Conservation (phyloP, 2,113 vertebrate species). For the Etheostoma spectabile region DNA sequence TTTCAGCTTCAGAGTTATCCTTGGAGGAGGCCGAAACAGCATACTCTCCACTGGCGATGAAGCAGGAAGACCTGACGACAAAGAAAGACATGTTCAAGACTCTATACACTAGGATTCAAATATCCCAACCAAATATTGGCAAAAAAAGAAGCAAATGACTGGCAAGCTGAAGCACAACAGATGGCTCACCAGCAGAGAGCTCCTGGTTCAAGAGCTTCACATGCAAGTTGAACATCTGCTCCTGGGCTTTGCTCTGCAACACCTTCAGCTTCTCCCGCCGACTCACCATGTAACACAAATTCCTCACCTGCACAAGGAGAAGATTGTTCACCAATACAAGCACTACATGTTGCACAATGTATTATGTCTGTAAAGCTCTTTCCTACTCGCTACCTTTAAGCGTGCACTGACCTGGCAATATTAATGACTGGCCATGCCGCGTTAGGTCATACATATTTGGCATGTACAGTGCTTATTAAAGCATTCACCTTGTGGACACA, state of each 20-base stretch:
- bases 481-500: no score
- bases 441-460: no score
- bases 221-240: conserved; percentile 96
- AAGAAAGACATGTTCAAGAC: conserved; percentile 1
- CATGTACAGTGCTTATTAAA: no score
- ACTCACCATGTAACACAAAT: conserved; percentile 99
- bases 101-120: neutral
- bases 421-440: neutral
- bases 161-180: neutral
- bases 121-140: neutral
- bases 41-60: conserved; percentile 89
- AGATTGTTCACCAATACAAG: neutral
- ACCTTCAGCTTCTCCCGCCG: conserved; percentile 98
- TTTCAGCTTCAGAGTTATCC: conserved; percentile 97
- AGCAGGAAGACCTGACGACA: conserved; percentile 85
- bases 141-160: neutral
- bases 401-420: neutral
- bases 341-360: no score
- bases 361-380: neutral
- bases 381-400: neutral
- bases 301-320: conserved; percentile 88
- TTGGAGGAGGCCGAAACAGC: conserved; percentile 91
- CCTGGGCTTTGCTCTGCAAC: conserved; percentile 94
- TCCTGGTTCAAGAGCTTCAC: conserved; percentile 94
- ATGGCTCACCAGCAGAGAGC: conserved; percentile 80